Evolutionary conservation across 2,113 vertebrate species (phyloP).

Genomic region (Apistogramma diplotaenia): DNA sequence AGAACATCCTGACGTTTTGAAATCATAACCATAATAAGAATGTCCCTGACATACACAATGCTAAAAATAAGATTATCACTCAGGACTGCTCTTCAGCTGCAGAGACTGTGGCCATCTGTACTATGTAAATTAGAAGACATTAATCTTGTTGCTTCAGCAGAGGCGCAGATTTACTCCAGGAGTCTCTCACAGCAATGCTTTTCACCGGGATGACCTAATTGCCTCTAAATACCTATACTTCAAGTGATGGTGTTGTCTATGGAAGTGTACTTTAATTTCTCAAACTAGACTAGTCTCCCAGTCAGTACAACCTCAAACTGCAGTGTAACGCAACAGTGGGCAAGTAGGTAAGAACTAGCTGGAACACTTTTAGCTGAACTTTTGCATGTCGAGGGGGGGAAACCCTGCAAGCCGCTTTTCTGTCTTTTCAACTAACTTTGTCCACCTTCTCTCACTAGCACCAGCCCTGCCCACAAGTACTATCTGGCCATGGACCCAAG

Average conservation of each 20-base stretch:
- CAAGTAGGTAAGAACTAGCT: neutral
- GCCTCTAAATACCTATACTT: conserved; percentile 1
- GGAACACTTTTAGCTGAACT: too few relatives aligned
- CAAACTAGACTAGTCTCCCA: neutral
- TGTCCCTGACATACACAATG: neutral
- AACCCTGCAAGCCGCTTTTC: neutral
- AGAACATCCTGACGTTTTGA: neutral
- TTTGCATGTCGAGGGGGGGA: neutral
- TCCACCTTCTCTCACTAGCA: conserved; percentile 76
- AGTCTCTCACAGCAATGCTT: neutral
- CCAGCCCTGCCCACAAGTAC: conserved; percentile 96
- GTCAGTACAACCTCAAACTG: neutral
- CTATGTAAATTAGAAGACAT: conserved; percentile 37
- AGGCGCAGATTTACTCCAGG: neutral
- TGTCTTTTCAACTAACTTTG: neutral
- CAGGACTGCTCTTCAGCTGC: neutral
- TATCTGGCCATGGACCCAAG: conserved; percentile 95
- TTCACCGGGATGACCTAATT: conserved; percentile 36
- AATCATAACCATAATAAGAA: neutral
- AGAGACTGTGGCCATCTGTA: neutral
- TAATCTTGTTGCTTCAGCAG: conserved; percentile 26
- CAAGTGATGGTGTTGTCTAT: conserved; percentile 7
- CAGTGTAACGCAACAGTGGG: neutral
- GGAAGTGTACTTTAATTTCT: neutral
- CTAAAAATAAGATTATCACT: conserved; percentile 6